These are phyloP conservation scores for Echiichthys vipera DNA, from an alignment of 2,797 vertebrate species.

Conservation along the genomic window DNA sequence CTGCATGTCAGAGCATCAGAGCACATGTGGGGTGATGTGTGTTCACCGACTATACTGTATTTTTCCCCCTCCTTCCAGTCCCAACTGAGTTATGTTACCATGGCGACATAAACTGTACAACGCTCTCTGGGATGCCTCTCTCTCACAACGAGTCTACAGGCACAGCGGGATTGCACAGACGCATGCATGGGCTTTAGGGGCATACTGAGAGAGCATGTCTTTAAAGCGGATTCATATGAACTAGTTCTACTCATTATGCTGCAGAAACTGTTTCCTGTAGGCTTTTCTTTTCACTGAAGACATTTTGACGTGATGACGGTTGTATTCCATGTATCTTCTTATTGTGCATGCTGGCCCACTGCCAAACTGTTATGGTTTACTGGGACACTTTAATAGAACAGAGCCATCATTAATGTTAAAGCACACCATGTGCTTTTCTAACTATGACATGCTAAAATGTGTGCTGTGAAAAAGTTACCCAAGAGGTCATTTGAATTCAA, in stretches of 20 bases:
- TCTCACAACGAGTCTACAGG: slow-evolving; percentile 28
- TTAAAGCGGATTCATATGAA: slow-evolving; percentile 8
- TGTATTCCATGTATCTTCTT: slow-evolving; percentile 1
- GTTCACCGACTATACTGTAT: slow-evolving; percentile 50
- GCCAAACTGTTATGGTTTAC: not conserved
- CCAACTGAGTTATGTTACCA: slow-evolving; percentile 60
- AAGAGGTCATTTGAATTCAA: not conserved
- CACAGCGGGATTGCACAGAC: slow-evolving; percentile 14
- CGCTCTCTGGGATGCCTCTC: slow-evolving; percentile 39
- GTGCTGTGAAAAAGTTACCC: not conserved
- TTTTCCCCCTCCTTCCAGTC: slow-evolving; percentile 20
- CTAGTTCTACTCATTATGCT: slow-evolving; percentile 4
- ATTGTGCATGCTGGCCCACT: not conserved
- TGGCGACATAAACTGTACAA: slow-evolving; percentile 51
- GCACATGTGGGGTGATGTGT: slow-evolving; percentile 49
- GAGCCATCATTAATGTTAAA: not conserved
- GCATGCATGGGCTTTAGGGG: slow-evolving; percentile 3
- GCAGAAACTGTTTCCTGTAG: not conserved
- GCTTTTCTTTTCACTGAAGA: not conserved
- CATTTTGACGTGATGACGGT: not conserved
- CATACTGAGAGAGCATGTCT: slow-evolving; percentile 12
- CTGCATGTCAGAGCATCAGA: slow-evolving; percentile 44
- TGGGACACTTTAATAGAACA: not conserved
- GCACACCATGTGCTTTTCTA: not conserved
- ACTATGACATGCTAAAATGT: not conserved